Evolutionary conservation across 2,888 invertebrate species (phyloP).

Genomic region (Linnaemya tessellans): DNA sequence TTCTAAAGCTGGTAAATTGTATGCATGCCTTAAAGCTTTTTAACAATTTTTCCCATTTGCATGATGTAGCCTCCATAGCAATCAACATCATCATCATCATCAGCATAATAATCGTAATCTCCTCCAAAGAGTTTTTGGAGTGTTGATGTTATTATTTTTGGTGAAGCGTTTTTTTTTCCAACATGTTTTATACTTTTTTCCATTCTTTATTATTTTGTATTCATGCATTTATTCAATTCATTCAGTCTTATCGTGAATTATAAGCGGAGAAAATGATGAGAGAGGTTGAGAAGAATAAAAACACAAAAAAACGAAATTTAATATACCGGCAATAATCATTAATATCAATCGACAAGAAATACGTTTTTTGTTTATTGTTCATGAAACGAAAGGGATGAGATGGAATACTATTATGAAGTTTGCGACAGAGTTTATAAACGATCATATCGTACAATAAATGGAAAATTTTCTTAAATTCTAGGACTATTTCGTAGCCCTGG

Average conservation of each 20-base stretch:
- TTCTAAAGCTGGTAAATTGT: slow-evolving; percentile 38
- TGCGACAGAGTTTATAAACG: background rate
- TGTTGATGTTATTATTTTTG: slow-evolving; percentile 65
- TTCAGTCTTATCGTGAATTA: slow-evolving; percentile 71
- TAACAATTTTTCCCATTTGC: slow-evolving; percentile 29
- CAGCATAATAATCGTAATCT: slow-evolving; percentile 54
- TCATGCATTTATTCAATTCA: slow-evolving; percentile 53
- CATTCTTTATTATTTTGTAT: slow-evolving; percentile 31
- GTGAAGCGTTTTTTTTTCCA: slow-evolving; percentile 24
- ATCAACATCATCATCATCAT: slow-evolving; percentile 24
- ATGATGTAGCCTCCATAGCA: background rate
- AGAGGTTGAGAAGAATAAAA: slow-evolving; percentile 54
- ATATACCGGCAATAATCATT: slow-evolving; percentile 79
- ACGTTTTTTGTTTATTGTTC: slow-evolving; percentile 30
- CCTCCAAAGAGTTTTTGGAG: slow-evolving; percentile 51
- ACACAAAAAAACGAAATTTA: slow-evolving; percentile 75
- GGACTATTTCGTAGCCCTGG: too few species aligned
- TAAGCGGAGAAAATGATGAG: slow-evolving; percentile 52
- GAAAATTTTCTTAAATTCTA: too few species aligned
- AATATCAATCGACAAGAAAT: slow-evolving; percentile 77
- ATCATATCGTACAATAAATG: background rate
- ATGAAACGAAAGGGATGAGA: slow-evolving; percentile 49
- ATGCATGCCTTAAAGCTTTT: slow-evolving; percentile 62
- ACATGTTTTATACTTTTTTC: slow-evolving; percentile 11
- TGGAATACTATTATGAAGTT: slow-evolving; percentile 21